Conservation (phyloP, 2,113 vertebrate genomes). For the Heterotilapia buettikoferi region DNA sequence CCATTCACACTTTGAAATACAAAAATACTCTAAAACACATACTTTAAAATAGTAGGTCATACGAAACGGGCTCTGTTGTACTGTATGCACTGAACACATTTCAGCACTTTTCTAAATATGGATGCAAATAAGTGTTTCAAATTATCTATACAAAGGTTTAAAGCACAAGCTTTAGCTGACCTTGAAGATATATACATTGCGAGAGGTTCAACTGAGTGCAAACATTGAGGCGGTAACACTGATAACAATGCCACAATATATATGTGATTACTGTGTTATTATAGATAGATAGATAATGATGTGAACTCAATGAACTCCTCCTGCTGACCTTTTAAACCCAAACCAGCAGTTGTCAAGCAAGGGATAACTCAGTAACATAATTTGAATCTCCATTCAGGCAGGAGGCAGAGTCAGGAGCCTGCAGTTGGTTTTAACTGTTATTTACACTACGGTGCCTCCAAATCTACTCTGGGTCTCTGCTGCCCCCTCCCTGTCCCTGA, state of each 20-base stretch:
- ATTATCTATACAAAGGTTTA: not conserved
- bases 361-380: not conserved
- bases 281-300: not conserved
- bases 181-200: not conserved
- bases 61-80: not conserved
- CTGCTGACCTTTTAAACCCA: slow-evolving; percentile 24
- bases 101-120: not conserved
- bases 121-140: not conserved
- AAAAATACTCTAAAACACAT: not conserved
- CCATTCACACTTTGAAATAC: slow-evolving; percentile 5
- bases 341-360: not conserved
- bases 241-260: not conserved
- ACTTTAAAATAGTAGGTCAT: not conserved
- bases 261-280: not conserved
- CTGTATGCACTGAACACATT: not conserved
- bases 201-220: not conserved
- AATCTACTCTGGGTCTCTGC: slow-evolving; percentile 52
- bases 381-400: not conserved
- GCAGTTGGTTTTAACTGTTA: not conserved
- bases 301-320: slow-evolving; percentile 4
- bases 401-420: slow-evolving; percentile 15
- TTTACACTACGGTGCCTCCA: slow-evolving; percentile 3
- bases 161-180: not conserved
- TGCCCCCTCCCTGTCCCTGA: slow-evolving; percentile 52
- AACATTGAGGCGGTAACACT: not conserved